Percentiles rank a stretch among this genome's conserved stretches.
Evolutionary conservation across 2,888 invertebrate genomes (phyloP).

Genomic region (Empis stercorea): DNA sequence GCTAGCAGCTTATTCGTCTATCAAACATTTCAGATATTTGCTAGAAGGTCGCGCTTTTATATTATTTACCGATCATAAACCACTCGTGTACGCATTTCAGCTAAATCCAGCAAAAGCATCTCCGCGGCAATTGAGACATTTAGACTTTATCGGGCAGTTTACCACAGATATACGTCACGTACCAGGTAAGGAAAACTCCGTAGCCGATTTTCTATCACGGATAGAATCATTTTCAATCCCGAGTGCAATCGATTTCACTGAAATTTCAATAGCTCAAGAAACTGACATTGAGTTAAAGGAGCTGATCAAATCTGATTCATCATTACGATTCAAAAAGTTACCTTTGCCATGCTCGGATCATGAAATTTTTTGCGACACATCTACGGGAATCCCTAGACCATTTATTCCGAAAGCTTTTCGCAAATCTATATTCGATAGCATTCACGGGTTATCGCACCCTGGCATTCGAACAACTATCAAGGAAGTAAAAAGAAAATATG

Average conservation of each 20-base stretch:
- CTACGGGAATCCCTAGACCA: not conserved
- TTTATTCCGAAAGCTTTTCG: not conserved
- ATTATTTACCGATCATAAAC: conserved; percentile 3
- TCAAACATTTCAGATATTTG: not conserved
- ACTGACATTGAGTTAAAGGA: not conserved
- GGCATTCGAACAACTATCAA: conserved; percentile 11
- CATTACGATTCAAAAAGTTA: not conserved
- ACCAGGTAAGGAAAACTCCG: conserved; percentile 3
- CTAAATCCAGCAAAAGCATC: conserved; percentile 1
- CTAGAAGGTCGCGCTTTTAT: not conserved
- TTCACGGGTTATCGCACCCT: conserved; percentile 15
- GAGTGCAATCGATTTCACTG: not conserved
- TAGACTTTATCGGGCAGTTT: conserved; percentile 7
- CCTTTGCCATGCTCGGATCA: not conserved
- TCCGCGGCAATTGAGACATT: conserved; percentile 4
- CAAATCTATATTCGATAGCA: not conserved
- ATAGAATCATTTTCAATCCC: conserved; percentile 3
- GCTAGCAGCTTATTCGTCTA: conserved; percentile 3
- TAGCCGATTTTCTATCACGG: conserved; percentile 7
- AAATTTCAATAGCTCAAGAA: conserved; percentile 3
- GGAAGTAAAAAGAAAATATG: not conserved
- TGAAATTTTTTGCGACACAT: conserved; percentile 1
- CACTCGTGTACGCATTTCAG: conserved; percentile 1
- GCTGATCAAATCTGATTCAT: not conserved
- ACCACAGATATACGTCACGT: conserved; percentile 9